Percentiles rank a stretch among this genome's conserved stretches.
These are phyloP conservation scores for Pica pica DNA, from an alignment of 2,113 vertebrate genomes.

Conservation along the genomic window DNA sequence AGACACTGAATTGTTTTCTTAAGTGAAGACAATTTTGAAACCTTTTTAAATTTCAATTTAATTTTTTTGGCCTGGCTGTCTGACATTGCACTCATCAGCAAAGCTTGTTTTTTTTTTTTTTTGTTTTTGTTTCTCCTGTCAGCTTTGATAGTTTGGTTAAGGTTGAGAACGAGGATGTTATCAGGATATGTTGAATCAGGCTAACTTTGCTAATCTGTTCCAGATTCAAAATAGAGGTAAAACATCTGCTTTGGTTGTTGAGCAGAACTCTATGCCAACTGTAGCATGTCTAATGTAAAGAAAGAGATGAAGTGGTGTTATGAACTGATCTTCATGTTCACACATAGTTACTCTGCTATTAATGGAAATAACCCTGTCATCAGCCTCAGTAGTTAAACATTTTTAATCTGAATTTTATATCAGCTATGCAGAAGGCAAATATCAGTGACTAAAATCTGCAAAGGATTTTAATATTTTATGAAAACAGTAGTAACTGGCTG, in stretches of 20 bases:
- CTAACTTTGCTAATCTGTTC: slow-evolving; percentile 5
- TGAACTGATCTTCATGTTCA: neutral
- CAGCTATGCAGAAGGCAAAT: neutral
- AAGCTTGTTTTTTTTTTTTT: neutral
- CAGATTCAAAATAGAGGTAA: slow-evolving; percentile 38
- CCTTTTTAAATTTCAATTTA: neutral
- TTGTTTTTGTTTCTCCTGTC: neutral
- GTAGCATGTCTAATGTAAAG: slow-evolving; percentile 11
- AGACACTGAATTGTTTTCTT: neutral
- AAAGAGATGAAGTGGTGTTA: neutral
- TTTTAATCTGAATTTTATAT: neutral
- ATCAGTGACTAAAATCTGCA: neutral
- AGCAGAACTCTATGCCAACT: neutral
- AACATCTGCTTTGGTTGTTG: slow-evolving; percentile 11
- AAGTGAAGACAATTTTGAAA: neutral
- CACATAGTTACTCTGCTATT: neutral
- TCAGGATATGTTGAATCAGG: neutral
- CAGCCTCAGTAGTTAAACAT: neutral
- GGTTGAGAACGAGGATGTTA: neutral
- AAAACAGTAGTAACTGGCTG: neutral
- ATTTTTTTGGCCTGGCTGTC: neutral
- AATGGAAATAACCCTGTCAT: slow-evolving; percentile 8
- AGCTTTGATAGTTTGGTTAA: neutral
- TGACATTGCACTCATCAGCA: neutral
- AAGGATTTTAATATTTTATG: neutral